Base-by-base conservation (phyloP, 2,113 vertebrate genomes). In the Mustelus asterias region DNA sequence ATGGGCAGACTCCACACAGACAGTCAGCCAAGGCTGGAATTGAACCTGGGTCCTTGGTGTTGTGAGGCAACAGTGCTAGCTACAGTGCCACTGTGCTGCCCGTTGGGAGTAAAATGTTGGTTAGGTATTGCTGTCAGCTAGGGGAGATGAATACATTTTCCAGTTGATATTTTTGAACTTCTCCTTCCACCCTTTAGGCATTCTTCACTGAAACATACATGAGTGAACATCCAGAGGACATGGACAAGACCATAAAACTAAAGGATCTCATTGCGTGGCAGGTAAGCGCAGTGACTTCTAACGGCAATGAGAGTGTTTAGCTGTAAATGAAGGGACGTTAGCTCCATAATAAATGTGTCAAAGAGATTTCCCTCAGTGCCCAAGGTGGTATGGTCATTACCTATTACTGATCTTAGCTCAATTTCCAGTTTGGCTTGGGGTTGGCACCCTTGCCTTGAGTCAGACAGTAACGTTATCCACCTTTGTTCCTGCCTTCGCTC, bases 191-290 rank as follows among this genome's bases (percentile, higher is more conserved):
- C 33, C 60, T 76, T 8, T 96, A 97, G 97, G 97, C 97, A 8
- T 97, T 97, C 95, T 97, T 97, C 96, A 97, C 96, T 92, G 97
- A 97, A 48, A 20, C 93, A 29, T 97, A 97, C 95, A 95, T 96
- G 95, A 44, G 65, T 70, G 96, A 96, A 48, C 97, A 97, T 83
- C 96, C 97, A 0, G 80, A 88, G 90, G 97, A 97, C 0, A 1
- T 20, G 58, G 96, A 20, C 26, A 96, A 96, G 41, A 96, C 97
- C 0, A 92, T 96, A 86, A 97, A 96, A 96, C 96, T 97, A 95
- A 96, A 97, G 96, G 97, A 97, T 63, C 96, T 97, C 41, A 97
- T 97, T 0, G 97, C 97, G 41, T 97, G 97, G 97, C 97, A 97
- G 97, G 97, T 97, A 96, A 1, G 2, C 63, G 11, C 0, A 20